phyloP scores from a whole-genome alignment of 2,888 invertebrate genomes.

The Drosophila paramelanica region DNA sequence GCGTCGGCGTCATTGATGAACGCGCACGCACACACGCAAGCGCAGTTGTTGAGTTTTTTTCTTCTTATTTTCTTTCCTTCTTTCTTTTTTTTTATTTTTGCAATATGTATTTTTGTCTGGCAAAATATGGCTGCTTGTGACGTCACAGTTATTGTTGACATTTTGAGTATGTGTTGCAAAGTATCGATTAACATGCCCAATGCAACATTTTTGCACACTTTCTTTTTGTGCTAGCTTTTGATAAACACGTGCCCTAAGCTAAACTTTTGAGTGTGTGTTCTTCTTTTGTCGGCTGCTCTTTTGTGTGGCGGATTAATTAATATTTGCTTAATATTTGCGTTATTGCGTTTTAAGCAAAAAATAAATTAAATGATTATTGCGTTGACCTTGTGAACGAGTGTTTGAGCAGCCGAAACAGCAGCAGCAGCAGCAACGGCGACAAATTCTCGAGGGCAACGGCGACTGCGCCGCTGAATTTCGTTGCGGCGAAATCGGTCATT shows the following conservation, averaged over 20 bases:
- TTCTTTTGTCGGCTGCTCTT: constrained; percentile 23
- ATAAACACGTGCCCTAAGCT: not conserved
- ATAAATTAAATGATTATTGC: constrained; percentile 32
- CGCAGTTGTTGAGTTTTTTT: constrained; percentile 8
- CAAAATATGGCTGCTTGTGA: constrained; percentile 10
- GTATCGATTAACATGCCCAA: constrained; percentile 19
- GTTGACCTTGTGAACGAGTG: constrained; percentile 48
- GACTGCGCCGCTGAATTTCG: constrained; percentile 58
- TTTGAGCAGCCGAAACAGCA: constrained; percentile 7
- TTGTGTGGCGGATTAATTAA: constrained; percentile 42
- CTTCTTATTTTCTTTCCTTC: not conserved
- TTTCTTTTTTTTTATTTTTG: not conserved
- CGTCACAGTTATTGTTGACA: constrained; percentile 11
- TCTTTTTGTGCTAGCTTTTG: not conserved
- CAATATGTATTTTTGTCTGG: not conserved
- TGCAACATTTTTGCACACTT: constrained; percentile 1
- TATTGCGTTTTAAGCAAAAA: constrained; percentile 49
- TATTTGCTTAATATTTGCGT: constrained; percentile 41
- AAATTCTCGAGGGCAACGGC: constrained; percentile 25
- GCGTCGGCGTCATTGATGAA: constrained; percentile 48
- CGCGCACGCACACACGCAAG: constrained; percentile 18
- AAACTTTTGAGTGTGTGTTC: constrained; percentile 6
- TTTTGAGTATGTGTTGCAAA: constrained; percentile 3
- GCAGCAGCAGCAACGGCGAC: constrained; percentile 22
- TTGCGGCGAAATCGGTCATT: constrained; percentile 78